Evolutionary conservation across 2,113 vertebrate species (phyloP).

Genomic region (Psittacus erithacus): DNA sequence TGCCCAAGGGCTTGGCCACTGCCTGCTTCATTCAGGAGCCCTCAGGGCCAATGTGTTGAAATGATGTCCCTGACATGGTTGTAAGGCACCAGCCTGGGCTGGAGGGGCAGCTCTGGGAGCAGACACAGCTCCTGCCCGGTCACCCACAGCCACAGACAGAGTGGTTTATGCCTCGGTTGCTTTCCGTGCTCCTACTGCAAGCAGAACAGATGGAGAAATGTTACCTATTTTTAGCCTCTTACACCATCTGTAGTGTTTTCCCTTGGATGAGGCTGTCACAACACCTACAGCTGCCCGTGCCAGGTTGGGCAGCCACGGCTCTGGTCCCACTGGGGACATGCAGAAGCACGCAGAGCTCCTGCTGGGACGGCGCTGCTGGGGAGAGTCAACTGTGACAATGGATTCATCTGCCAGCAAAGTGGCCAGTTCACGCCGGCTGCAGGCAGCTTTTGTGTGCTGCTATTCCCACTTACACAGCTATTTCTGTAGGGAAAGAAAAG

Average conservation of each 20-base stretch:
- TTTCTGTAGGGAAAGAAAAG: neutral
- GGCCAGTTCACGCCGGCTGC: neutral
- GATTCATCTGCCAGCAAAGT: neutral
- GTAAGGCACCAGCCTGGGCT: rapidly evolving
- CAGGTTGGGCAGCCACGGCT: neutral
- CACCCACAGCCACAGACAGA: neutral
- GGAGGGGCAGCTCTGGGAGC: neutral
- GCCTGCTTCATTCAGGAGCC: rapidly evolving
- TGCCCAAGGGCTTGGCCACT: neutral
- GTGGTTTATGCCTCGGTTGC: neutral
- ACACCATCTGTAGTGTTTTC: neutral
- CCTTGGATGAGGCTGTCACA: neutral
- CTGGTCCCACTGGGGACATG: neutral
- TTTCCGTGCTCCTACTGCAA: neutral
- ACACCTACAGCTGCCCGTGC: neutral
- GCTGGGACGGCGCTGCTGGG: neutral
- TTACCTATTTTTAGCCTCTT: conserved; percentile 5
- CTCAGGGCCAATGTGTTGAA: rapidly evolving
- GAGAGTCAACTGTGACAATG: rapidly evolving
- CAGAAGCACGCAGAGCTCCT: neutral
- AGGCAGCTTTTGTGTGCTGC: neutral
- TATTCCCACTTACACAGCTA: neutral
- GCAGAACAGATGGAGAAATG: neutral
- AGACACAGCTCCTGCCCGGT: neutral
- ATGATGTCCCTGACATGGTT: neutral